A percentile compares a stretch with the other conserved stretches of the same genome.
Conservation (phyloP, 2,797 vertebrate genomes). For the Microctenopoma stevenorrisi region DNA sequence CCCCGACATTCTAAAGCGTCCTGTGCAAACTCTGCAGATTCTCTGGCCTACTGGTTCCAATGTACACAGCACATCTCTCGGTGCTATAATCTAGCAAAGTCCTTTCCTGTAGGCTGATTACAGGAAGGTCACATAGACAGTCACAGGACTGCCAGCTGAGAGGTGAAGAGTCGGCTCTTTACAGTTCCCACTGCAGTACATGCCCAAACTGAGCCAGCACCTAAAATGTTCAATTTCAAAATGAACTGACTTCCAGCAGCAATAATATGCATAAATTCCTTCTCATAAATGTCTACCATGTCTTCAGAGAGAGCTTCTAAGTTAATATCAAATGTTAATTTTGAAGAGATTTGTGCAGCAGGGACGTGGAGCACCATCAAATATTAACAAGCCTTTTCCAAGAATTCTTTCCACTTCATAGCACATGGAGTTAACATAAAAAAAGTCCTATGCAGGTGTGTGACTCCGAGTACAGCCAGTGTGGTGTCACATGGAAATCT, state of each 20-base stretch:
- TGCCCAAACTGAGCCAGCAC: slow-evolving; percentile 13
- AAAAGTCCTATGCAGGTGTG: slow-evolving; percentile 44
- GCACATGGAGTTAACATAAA: slow-evolving; percentile 52
- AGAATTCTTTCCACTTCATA: not conserved
- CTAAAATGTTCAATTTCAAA: slow-evolving; percentile 15
- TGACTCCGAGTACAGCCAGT: slow-evolving; percentile 29
- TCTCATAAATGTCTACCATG: not conserved
- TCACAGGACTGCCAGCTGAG: slow-evolving; percentile 56
- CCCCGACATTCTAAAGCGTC: slow-evolving; percentile 55
- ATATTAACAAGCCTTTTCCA: slow-evolving; percentile 14
- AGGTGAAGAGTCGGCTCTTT: slow-evolving; percentile 33
- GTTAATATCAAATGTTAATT: not conserved
- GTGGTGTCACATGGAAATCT: slow-evolving; percentile 50
- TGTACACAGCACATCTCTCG: slow-evolving; percentile 67
- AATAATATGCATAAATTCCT: not conserved
- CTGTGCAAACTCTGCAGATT: slow-evolving; percentile 72
- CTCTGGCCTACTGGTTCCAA: slow-evolving; percentile 64
- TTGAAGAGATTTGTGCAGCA: not conserved
- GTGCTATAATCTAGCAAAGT: slow-evolving; percentile 70
- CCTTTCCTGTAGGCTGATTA: slow-evolving; percentile 63
- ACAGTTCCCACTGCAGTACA: slow-evolving; percentile 36
- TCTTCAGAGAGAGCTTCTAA: not conserved
- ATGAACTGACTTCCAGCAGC: slow-evolving; percentile 9
- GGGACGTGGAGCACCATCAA: slow-evolving; percentile 9
- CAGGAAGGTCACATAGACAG: slow-evolving; percentile 66